These are phyloP conservation scores for Piprites chloris DNA, from an alignment of 2,113 vertebrate species.

Conservation along the genomic window DNA sequence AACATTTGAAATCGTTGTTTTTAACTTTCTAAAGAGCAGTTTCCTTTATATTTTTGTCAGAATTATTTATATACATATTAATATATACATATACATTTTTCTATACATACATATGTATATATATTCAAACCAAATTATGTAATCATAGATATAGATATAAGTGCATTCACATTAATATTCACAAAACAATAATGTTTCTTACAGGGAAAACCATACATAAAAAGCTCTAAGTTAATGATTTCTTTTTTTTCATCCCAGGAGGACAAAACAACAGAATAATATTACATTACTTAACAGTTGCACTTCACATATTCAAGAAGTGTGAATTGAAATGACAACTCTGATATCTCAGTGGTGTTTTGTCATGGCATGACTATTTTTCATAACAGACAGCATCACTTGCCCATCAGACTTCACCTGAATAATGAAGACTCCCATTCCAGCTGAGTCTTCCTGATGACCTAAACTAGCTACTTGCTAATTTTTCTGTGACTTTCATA, in stretches of 20 bases:
- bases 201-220: not conserved
- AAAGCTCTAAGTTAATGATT: not conserved
- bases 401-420: not conserved
- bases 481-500: not conserved
- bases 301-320: constrained; percentile 22
- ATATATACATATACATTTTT: not conserved
- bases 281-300: constrained; percentile 29
- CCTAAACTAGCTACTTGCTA: not conserved
- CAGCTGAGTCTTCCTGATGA: not conserved
- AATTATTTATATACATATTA: not conserved
- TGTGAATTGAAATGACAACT: constrained; percentile 8
- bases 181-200: not conserved
- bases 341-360: not conserved
- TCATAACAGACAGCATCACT: not conserved
- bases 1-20: not conserved
- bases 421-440: not conserved
- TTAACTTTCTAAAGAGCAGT: not conserved
- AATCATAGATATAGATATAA: not conserved
- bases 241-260: not conserved
- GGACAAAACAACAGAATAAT: not conserved
- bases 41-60: not conserved
- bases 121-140: not conserved
- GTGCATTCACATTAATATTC: not conserved
- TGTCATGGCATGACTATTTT: constrained; percentile 19
- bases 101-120: not conserved